A percentile compares a stretch with the other conserved stretches of the same genome.
Evolutionary conservation across 30 jellyfish, hydroid and myxozoan genomes (phyloP).

Genomic region (Catostylus mosaicus): DNA sequence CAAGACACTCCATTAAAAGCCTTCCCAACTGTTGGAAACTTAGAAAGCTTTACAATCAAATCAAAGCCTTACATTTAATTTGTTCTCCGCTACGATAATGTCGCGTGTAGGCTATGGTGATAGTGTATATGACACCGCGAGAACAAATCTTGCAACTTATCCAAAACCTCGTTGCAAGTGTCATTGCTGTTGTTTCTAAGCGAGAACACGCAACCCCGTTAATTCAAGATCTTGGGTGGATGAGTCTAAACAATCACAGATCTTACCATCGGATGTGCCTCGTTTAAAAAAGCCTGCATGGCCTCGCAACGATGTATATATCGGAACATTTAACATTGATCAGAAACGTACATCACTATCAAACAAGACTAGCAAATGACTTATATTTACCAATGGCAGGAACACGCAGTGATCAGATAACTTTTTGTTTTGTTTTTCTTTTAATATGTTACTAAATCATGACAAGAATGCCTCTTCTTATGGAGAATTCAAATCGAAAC

Average conservation of each 20-base stretch:
- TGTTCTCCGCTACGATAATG: not conserved
- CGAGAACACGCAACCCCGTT: conserved; percentile 7
- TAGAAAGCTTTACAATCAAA: not conserved
- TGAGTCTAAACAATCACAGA: conserved; percentile 18
- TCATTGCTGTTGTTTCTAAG: conserved; percentile 5
- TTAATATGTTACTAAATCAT: not conserved
- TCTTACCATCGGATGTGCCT: conserved; percentile 1
- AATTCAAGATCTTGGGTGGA: conserved; percentile 11
- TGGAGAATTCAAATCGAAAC: conserved; percentile 1
- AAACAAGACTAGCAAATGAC: conserved; percentile 12
- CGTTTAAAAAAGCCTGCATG: conserved; percentile 5
- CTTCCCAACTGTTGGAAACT: conserved; percentile 8
- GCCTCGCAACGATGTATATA: not conserved
- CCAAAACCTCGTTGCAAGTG: conserved; percentile 5
- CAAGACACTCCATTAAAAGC: conserved; percentile 29
- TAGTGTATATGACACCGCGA: conserved; percentile 12
- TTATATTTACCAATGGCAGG: not conserved
- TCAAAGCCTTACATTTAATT: conserved; percentile 10
- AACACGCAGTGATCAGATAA: not conserved
- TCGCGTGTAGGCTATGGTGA: conserved; percentile 28
- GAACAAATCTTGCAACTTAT: not conserved
- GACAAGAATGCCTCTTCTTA: conserved; percentile 9
- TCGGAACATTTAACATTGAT: not conserved
- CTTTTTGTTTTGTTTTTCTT: not conserved
- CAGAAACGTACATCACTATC: conserved; percentile 5